Conservation (phyloP, 2,888 invertebrate genomes). For the Notocelia uddmanniana region DNA sequence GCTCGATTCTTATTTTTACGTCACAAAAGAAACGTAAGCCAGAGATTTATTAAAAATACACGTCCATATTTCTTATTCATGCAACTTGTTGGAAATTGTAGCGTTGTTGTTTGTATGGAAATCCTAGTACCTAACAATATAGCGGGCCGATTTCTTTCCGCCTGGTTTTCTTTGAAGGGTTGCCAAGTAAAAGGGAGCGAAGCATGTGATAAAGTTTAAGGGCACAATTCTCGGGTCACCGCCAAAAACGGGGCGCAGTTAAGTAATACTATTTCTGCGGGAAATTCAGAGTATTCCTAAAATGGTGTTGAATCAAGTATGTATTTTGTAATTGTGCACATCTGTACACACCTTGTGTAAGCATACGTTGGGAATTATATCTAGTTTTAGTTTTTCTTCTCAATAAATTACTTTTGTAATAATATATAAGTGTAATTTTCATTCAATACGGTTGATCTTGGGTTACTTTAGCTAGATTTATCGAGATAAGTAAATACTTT, state of each 20-base stretch:
- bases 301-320: too few species aligned
- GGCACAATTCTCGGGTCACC: background rate
- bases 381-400: too few species aligned
- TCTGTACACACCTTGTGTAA: too few species aligned
- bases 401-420: too few species aligned
- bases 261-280: background rate
- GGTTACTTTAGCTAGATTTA: background rate
- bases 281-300: too few species aligned
- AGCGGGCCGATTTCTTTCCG: background rate
- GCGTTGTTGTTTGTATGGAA: background rate
- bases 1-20: background rate
- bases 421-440: too few species aligned
- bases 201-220: conserved; percentile 15
- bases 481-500: too few species aligned
- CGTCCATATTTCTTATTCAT: conserved; percentile 9
- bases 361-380: too few species aligned
- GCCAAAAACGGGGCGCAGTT: background rate
- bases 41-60: conserved; percentile 13
- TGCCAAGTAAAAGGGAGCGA: background rate
- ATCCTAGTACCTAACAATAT: background rate
- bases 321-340: too few species aligned
- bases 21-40: conserved; percentile 7
- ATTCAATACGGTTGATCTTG: background rate
- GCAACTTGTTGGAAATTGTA: conserved; percentile 11
- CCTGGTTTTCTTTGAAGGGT: conserved; percentile 9